A percentile compares a stretch with the other conserved stretches of the same genome.
Conservation (phyloP, 2,888 invertebrate species). For the Globia sparganii region DNA sequence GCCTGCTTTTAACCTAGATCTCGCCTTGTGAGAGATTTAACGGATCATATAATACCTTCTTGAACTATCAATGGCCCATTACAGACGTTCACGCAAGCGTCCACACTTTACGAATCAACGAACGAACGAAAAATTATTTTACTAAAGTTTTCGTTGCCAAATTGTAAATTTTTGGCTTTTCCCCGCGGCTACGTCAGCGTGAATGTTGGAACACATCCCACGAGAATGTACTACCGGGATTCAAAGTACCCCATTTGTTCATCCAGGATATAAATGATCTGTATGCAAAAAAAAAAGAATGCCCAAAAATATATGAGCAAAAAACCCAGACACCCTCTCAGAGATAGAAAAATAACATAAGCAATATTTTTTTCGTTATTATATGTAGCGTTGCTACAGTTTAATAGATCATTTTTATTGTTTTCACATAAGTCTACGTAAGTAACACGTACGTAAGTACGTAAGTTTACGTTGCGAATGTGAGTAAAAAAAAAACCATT, state of each 20-base stretch:
- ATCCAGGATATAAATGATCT: not conserved
- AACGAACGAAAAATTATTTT: too few relatives aligned
- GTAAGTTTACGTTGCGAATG: too few relatives aligned
- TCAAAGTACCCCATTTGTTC: not conserved
- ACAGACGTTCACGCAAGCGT: not conserved
- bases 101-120: not conserved
- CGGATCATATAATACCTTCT: too few relatives aligned
- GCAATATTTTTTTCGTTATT: too few relatives aligned
- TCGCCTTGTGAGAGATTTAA: not conserved
- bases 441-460: too few relatives aligned
- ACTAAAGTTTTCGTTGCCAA: not conserved
- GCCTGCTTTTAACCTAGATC: not conserved
- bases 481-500: too few relatives aligned
- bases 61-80: not conserved
- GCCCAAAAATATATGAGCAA: not conserved
- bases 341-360: too few relatives aligned
- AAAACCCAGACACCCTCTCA: too few relatives aligned
- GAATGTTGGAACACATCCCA: not conserved
- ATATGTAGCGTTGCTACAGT: too few relatives aligned
- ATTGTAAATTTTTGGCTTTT: not conserved
- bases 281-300: not conserved
- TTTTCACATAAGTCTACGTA: too few relatives aligned
- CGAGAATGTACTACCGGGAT: not conserved
- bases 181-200: not conserved
- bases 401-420: too few relatives aligned